A percentile compares a stretch with the other conserved stretches of the same genome.
Conservation (phyloP, 2,888 invertebrate species). For the Callyntrura guangdongensis region DNA sequence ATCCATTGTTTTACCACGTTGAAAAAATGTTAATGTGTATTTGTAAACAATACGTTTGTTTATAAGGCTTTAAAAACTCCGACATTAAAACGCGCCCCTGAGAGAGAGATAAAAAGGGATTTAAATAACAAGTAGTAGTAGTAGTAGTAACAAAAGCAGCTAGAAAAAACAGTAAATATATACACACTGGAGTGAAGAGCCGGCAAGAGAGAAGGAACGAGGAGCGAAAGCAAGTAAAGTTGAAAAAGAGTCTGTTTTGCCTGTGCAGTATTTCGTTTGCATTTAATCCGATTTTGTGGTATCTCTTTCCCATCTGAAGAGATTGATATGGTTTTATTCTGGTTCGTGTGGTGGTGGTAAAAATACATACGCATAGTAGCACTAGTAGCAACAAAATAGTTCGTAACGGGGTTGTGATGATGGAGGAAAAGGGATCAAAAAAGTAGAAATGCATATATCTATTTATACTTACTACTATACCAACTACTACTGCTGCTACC, state of each 20-base stretch:
- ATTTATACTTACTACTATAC: background rate
- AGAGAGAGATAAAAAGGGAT: conserved; percentile 63
- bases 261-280: conserved; percentile 80
- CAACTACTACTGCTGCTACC: background rate
- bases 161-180: background rate
- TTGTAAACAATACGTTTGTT: conserved; percentile 16
- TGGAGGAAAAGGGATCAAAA: conserved; percentile 68
- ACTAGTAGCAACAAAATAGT: no score
- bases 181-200: no score
- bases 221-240: background rate
- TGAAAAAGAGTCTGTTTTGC: conserved; percentile 62
- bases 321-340: conserved; percentile 82
- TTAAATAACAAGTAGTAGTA: conserved; percentile 50
- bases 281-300: conserved; percentile 85
- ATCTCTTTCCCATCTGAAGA: conserved; percentile 83
- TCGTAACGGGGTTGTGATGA: background rate
- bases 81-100: conserved; percentile 19
- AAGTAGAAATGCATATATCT: conserved; percentile 28
- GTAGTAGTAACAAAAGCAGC: background rate
- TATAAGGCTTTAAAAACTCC: background rate
- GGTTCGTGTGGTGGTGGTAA: conserved; percentile 23
- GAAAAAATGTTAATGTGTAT: conserved; percentile 14
- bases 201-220: background rate
- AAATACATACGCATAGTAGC: no score
- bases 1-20: background rate